Evolutionary conservation across 2,113 vertebrate species (phyloP).

Genomic region (Nicator chloris): DNA sequence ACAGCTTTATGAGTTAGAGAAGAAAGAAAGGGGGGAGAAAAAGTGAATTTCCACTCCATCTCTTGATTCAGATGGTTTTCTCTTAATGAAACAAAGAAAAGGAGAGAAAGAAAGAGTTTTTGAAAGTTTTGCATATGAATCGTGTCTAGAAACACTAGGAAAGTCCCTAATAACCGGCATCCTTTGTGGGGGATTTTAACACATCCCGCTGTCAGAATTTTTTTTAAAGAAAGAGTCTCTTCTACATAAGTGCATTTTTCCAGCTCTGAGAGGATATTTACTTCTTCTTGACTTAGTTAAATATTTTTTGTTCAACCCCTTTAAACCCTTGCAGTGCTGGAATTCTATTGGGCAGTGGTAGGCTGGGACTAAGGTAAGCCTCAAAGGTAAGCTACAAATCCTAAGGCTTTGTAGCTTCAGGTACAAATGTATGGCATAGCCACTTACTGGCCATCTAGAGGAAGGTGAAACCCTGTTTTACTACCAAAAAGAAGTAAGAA

Average conservation of each 20-base stretch:
- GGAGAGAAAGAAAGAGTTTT: neutral
- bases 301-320: neutral
- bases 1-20: neutral
- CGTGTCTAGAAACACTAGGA: conserved; percentile 31
- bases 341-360: neutral
- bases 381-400: neutral
- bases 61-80: neutral
- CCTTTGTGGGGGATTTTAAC: conserved; percentile 34
- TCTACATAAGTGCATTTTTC: conserved; percentile 21
- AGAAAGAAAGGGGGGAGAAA: fast-evolving
- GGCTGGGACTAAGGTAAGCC: neutral
- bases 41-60: neutral
- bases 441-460: neutral
- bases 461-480: neutral
- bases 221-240: neutral
- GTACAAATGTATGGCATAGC: fast-evolving
- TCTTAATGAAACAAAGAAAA: conserved; percentile 1
- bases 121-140: neutral
- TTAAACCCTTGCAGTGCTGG: neutral
- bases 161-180: conserved; percentile 37
- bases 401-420: neutral
- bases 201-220: conserved; percentile 9
- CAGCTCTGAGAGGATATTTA: neutral
- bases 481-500: neutral
- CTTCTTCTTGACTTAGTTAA: neutral